Percentiles rank a stretch among this genome's conserved stretches.
phyloP scores from a whole-genome alignment of 2,113 vertebrate genomes.

The Trachemys scripta region DNA sequence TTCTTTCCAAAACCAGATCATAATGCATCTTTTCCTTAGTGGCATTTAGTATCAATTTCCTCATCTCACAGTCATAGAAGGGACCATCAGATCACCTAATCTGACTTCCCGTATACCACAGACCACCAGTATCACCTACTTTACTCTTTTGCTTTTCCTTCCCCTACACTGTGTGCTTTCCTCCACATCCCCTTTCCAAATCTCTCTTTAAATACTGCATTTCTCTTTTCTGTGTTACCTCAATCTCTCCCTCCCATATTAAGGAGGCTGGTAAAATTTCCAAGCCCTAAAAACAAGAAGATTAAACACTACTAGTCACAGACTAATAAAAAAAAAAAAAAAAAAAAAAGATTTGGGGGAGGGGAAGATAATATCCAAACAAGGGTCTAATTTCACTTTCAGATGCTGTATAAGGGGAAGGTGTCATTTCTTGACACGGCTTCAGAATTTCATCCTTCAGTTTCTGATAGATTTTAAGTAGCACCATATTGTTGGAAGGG shows the following conservation, averaged over 20 bases:
- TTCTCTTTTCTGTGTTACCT: background rate
- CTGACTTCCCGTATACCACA: background rate
- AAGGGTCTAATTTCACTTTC: background rate
- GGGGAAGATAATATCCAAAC: background rate
- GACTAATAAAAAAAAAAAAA: background rate
- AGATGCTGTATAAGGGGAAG: background rate
- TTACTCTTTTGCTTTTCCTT: background rate
- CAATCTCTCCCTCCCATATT: background rate
- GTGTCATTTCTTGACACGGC: accelerated
- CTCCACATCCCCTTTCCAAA: background rate
- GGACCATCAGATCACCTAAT: background rate
- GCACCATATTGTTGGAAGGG: background rate
- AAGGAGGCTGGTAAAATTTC: background rate
- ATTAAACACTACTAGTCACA: background rate
- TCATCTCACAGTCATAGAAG: background rate
- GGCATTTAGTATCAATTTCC: background rate
- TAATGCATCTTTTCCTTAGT: background rate
- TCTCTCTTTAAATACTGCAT: background rate
- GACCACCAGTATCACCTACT: background rate
- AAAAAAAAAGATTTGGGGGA: background rate
- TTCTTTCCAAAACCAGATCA: background rate
- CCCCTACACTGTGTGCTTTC: background rate
- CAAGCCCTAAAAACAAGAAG: background rate
- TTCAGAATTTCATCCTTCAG: background rate
- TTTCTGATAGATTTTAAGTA: background rate